Percentiles rank a stretch among this genome's conserved stretches.
Conservation (phyloP, 2,113 vertebrate genomes). For the Cyprinodon brontotheroides region DNA sequence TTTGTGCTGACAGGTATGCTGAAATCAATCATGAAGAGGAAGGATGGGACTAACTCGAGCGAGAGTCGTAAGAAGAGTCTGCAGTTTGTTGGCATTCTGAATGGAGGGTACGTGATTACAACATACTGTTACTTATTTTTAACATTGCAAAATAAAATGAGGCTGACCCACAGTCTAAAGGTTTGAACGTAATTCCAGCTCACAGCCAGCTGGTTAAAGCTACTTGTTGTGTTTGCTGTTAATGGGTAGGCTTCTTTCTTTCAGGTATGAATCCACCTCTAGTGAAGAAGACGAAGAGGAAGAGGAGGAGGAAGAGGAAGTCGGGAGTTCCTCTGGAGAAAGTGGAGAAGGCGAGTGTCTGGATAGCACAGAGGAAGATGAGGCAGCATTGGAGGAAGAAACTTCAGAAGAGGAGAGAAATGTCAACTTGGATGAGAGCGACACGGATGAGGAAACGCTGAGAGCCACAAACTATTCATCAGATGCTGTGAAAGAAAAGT, state of each 20-base stretch:
- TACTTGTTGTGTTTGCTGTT: not conserved
- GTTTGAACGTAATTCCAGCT: slow-evolving; percentile 6
- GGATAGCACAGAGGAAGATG: slow-evolving; percentile 82
- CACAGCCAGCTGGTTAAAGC: not conserved
- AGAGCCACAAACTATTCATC: slow-evolving; percentile 41
- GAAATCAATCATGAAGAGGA: slow-evolving; percentile 97
- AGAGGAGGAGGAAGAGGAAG: slow-evolving; percentile 72
- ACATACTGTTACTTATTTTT: slow-evolving; percentile 37
- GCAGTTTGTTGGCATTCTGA: slow-evolving; percentile 94
- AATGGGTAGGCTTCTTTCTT: not conserved
- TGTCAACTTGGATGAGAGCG: slow-evolving; percentile 69
- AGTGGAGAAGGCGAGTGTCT: slow-evolving; percentile 76
- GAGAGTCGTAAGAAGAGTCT: slow-evolving; percentile 89
- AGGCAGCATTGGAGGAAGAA: slow-evolving; percentile 72
- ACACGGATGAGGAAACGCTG: slow-evolving; percentile 58
- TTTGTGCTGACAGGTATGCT: slow-evolving; percentile 79
- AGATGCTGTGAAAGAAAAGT: slow-evolving; percentile 86
- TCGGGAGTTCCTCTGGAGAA: slow-evolving; percentile 79
- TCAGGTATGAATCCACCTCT: slow-evolving; percentile 93
- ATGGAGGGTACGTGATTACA: slow-evolving; percentile 89
- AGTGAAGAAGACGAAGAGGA: slow-evolving; percentile 84
- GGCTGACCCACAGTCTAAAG: not conserved
- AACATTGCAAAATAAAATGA: slow-evolving; percentile 27
- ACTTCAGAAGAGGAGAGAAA: slow-evolving; percentile 85
- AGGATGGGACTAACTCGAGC: slow-evolving; percentile 74